These are phyloP conservation scores for Pitta sordida DNA, from an alignment of 2,113 vertebrate species.

Conservation along the genomic window DNA sequence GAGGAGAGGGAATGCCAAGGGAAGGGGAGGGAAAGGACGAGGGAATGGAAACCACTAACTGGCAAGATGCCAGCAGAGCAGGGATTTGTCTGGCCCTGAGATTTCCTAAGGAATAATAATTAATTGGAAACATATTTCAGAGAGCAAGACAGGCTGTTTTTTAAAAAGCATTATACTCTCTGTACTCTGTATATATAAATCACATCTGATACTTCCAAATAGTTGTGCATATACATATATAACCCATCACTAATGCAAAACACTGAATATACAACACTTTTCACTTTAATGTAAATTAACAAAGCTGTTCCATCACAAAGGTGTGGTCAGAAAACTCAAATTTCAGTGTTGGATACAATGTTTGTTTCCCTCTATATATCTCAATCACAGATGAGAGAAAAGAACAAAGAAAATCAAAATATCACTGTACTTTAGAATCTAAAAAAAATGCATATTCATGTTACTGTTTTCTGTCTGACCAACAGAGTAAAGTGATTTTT, in stretches of 20 bases:
- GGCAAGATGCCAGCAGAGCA: neutral
- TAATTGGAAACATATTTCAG: neutral
- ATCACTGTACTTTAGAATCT: neutral
- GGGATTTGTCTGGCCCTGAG: neutral
- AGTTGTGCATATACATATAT: neutral
- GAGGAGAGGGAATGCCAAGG: neutral
- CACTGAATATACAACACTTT: neutral
- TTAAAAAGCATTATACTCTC: neutral
- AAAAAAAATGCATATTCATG: neutral
- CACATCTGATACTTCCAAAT: neutral
- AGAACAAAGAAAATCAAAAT: constrained; percentile 13
- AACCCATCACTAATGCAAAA: neutral
- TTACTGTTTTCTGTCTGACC: neutral
- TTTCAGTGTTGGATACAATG: neutral
- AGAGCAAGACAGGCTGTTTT: neutral
- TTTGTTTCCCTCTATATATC: neutral
- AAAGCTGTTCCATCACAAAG: neutral
- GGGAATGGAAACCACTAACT: neutral
- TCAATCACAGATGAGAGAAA: neutral
- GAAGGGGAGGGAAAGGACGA: neutral
- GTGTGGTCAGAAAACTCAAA: neutral
- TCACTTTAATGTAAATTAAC: neutral
- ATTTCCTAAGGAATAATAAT: constrained; percentile 8
- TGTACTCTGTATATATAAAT: neutral
- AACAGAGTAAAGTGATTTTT: neutral